phyloP scores from a whole-genome alignment of 2,888 invertebrate species.

The Anticlea derivata region DNA sequence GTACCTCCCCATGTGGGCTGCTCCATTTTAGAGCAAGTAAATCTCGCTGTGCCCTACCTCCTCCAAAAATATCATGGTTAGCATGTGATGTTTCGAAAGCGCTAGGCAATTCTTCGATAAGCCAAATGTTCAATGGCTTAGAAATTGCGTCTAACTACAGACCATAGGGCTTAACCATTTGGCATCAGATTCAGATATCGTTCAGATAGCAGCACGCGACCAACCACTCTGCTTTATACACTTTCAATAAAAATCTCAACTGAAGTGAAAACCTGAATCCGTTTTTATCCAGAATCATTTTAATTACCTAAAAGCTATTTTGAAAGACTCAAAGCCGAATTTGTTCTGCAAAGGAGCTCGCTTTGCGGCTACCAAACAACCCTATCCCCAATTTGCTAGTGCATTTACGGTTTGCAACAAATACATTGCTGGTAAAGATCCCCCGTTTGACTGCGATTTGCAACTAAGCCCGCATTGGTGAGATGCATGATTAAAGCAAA shows the following conservation, averaged over 20 bases:
- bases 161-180: no score
- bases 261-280: constrained; percentile 19
- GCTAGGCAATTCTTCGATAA: no score
- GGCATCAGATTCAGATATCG: no score
- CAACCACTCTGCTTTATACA: constrained; percentile 5
- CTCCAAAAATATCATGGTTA: no score
- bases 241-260: constrained; percentile 14
- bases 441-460: constrained; percentile 5
- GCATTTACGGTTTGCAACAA: constrained; percentile 14
- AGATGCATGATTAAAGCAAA: constrained; percentile 18
- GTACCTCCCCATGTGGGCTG: no score
- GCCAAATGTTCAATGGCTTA: no score
- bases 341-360: constrained; percentile 40
- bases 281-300: constrained; percentile 44
- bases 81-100: no score
- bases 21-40: no score
- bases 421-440: constrained; percentile 32
- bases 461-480: constrained; percentile 29
- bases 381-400: constrained; percentile 11
- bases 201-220: no score
- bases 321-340: constrained; percentile 48
- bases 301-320: constrained; percentile 60
- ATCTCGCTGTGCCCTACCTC: no score
- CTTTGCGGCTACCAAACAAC: constrained; percentile 26
- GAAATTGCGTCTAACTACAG: no score